Evolutionary conservation across 2,797 vertebrate genomes (phyloP).

Genomic region (Sebastes taczanowskii): DNA sequence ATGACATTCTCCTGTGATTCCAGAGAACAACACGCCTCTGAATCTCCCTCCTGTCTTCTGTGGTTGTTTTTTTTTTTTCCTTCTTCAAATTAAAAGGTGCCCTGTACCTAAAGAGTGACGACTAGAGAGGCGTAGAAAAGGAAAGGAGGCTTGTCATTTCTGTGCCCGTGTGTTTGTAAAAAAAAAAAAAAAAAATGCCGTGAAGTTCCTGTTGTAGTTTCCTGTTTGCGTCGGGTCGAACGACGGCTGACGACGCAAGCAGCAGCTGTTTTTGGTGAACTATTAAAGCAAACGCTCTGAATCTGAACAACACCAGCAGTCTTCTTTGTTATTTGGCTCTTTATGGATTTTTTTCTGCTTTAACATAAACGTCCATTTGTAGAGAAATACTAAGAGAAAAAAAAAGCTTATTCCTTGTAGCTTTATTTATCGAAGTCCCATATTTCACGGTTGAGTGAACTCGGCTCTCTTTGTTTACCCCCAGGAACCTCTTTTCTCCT

Average conservation of each 20-base stretch:
- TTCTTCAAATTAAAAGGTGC: not conserved
- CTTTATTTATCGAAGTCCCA: constrained; percentile 27
- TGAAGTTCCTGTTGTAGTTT: constrained; percentile 70
- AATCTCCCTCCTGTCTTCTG: constrained; percentile 5
- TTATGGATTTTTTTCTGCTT: not conserved
- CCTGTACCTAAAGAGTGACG: constrained; percentile 6
- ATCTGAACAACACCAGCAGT: constrained; percentile 33
- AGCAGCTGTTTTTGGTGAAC: constrained; percentile 67
- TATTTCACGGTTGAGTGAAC: constrained; percentile 35
- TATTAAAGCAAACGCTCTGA: constrained; percentile 68
- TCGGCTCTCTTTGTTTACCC: constrained; percentile 44
- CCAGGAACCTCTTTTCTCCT: constrained; percentile 46
- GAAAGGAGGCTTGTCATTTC: constrained; percentile 42
- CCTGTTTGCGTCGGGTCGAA: constrained; percentile 46
- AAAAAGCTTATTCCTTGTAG: not conserved
- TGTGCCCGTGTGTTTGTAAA: constrained; percentile 66
- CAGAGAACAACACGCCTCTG: not conserved
- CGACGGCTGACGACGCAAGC: constrained; percentile 22
- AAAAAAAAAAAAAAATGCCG: constrained; percentile 9
- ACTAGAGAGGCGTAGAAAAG: constrained; percentile 1
- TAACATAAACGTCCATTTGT: not conserved
- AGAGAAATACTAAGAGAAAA: not conserved
- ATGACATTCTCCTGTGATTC: not conserved
- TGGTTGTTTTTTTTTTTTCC: not conserved
- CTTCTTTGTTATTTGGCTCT: constrained; percentile 13